Conservation (phyloP, 2,797 vertebrate genomes). For the Microctenopoma steveboyesi region DNA sequence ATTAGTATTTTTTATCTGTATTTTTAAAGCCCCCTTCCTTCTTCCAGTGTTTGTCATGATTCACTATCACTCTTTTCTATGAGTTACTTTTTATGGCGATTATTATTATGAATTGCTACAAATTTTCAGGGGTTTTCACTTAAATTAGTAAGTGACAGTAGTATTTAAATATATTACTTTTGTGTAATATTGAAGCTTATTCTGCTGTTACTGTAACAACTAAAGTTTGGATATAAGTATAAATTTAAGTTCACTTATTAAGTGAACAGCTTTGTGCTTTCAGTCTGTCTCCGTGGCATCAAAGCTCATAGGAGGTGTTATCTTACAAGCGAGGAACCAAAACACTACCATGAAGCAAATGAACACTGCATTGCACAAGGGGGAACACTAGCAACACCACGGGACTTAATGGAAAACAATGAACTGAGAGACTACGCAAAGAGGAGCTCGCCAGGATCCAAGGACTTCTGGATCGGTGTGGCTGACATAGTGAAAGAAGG, state of each 20-base stretch:
- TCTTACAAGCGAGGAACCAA: constrained; percentile 87
- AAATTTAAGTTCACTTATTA: not conserved
- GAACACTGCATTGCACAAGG: constrained; percentile 97
- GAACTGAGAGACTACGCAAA: constrained; percentile 90
- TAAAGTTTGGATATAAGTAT: not conserved
- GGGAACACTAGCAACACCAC: constrained; percentile 91
- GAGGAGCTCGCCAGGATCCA: constrained; percentile 83
- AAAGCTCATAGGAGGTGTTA: constrained; percentile 95
- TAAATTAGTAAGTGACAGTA: too few species aligned
- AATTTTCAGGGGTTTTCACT: not conserved
- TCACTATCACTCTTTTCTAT: not conserved
- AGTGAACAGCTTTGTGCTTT: constrained; percentile 66
- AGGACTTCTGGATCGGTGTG: constrained; percentile 95
- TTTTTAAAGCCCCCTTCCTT: not conserved
- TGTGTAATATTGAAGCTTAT: not conserved
- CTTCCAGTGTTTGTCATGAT: not conserved
- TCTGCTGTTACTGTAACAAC: not conserved
- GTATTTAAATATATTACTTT: too few species aligned
- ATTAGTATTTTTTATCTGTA: not conserved
- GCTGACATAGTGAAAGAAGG: constrained; percentile 93
- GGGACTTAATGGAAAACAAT: constrained; percentile 87
- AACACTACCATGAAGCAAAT: constrained; percentile 94
- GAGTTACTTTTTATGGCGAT: not conserved
- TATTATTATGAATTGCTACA: not conserved
- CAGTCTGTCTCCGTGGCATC: constrained; percentile 95